Base-by-base conservation (phyloP, 2,888 invertebrate genomes). In the Teinopalpus imperialis region DNA sequence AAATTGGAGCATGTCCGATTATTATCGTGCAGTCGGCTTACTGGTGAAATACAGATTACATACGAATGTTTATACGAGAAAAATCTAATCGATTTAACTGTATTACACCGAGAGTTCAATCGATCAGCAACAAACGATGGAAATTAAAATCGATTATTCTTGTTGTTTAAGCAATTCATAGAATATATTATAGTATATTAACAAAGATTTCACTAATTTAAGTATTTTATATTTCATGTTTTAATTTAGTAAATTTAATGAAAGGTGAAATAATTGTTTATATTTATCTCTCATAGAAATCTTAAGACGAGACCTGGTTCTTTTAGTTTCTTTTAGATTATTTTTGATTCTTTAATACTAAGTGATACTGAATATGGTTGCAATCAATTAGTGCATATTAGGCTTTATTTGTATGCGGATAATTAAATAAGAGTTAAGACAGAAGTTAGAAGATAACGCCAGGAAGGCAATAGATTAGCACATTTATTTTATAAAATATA, bases 1-100 rank as follows among this genome's bases (percentile, higher is more conserved):
- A 43, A 56, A 55, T 47, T 57, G 40, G 57, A 52, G 51, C 59
- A 53, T 56, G 49, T 48, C 55, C 41, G 51, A 53, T 55, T 36
- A 40, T 54, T 55, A 57, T 59, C 55, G 47, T 49, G 48, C 40
- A 47, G 45, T 41, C 41, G 44, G 35, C 49, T 53, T 43, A 45
- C 35, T 47, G 12, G 32, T 30, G 16, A 14, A 47, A 39, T 49
- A 43, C 23, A 43, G 48, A 51, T 53, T 51, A 40, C n/a, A n/a
- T 26, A 42, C 21, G 27, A 20, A 31, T 27, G 21, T 14, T 7
- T 30, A 3, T 14, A 27, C 27, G 34, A 9, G 5, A n/a, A 43
- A 34, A 26, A 34, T 42, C n/a, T n/a, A 42, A 42, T 42, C 27
- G 34, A 35, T 43, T 35, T 43, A 7, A 26, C 14, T 24, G 26